Base-by-base conservation (phyloP, 2,797 vertebrate species). In the Perodicticus potto region DNA sequence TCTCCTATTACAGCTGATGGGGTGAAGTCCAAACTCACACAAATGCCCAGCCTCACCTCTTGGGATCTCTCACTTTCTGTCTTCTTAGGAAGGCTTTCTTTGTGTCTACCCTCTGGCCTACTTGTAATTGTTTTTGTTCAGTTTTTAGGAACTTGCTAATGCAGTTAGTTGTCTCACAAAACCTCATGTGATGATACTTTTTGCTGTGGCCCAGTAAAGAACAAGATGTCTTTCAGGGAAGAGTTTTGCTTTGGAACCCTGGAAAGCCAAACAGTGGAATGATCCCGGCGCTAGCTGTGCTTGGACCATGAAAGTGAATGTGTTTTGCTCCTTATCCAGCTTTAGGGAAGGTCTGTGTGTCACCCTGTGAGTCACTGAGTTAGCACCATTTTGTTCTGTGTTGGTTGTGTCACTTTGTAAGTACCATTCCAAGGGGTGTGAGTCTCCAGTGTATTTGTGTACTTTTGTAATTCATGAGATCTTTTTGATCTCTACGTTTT, bases 61-160 rank as follows among this genome's bases (percentile, higher is more conserved):
- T 8, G 29, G 49, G 34, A 83, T 69, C 57, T 84, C 45, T 32
- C 13, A 40, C 16, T 49, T 61, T 55, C 55, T 81, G 72, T 57
- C 34, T 67, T 57, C 43, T 85, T 55, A 43, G 84, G 76, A 93
- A 94, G 77, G 16, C 45, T 19, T 55, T 81, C n/a, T 45, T 91
- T 10, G 40, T 70, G 7, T 90, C 91, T 91, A 6, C 29, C 9
- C 17, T 94, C 78, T 69, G 53, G 65, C 32, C 65, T 10, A 67
- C 65, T 78, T 93, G n/a, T 67, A 34, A 86, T 73, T 89, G 69
- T 12, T 93, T 73, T 83, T 53, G 43, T 88, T 92, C 55, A 12
- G 9, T 57, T 80, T 93, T 88, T 40, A 86, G 90, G 57, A 77
- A 77, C 59, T 49, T 94, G 86, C 61, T 43, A 34, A 84, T 32